Evolutionary conservation across 2,888 invertebrate species (phyloP).

Genomic region (Leptinotarsa juncta): DNA sequence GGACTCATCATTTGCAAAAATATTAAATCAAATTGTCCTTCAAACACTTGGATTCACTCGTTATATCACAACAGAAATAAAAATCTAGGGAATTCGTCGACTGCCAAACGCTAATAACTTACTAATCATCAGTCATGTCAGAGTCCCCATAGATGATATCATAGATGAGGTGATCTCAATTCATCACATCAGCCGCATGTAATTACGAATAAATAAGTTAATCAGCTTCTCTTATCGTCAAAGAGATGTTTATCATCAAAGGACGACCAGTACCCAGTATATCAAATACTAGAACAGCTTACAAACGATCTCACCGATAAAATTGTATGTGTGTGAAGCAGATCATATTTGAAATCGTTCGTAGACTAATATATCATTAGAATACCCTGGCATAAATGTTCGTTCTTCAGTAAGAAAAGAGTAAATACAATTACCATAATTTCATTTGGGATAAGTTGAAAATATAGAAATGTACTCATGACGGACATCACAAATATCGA

Average conservation of each 20-base stretch:
- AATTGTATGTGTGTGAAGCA: no score
- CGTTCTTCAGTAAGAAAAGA: no score
- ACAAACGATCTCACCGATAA: neutral
- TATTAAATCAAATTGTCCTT: no score
- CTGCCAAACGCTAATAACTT: neutral
- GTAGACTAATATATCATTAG: no score
- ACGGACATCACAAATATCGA: no score
- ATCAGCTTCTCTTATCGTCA: conserved; percentile 15
- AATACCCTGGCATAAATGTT: no score
- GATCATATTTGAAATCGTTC: no score
- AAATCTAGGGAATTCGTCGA: neutral
- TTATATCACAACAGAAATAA: neutral
- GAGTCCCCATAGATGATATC: neutral
- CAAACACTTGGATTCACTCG: no score
- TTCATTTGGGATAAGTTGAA: no score
- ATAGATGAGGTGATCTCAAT: neutral
- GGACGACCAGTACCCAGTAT: neutral
- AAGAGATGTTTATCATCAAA: conserved; percentile 3
- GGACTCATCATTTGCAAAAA: no score
- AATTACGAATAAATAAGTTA: neutral
- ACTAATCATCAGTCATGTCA: neutral
- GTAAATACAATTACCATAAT: no score
- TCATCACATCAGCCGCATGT: neutral
- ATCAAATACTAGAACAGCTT: neutral
- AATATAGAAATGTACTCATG: no score